phyloP scores from a whole-genome alignment of 1,140 invertebrate genomes.

The Hyposmocoma kahamanoa region DNA sequence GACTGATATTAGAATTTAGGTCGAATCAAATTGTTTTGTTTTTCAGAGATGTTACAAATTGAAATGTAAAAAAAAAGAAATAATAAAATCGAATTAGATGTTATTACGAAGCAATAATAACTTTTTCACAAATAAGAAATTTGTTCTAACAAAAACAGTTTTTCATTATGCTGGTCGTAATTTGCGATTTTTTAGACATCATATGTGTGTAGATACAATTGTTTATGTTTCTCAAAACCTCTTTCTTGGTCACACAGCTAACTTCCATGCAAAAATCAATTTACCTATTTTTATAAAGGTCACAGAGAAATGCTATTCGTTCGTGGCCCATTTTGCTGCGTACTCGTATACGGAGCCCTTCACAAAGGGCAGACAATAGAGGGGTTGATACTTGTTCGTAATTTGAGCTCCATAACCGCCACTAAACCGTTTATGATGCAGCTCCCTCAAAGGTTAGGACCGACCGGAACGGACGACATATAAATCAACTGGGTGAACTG shows the following conservation, averaged over 20 bases:
- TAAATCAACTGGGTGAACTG: constrained; percentile 25
- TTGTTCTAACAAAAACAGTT: neutral
- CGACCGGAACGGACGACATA: constrained; percentile 28
- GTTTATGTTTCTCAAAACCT: no score
- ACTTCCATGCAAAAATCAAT: constrained; percentile 35
- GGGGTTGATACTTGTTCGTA: constrained; percentile 44
- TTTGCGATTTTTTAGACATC: no score
- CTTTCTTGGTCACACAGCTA: no score
- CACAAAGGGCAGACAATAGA: constrained; percentile 54
- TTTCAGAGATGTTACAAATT: no score
- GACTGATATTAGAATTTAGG: no score
- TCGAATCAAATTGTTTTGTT: no score
- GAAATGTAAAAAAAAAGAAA: no score
- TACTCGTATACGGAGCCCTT: constrained; percentile 53
- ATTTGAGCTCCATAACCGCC: constrained; percentile 50
- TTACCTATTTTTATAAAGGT: constrained; percentile 47
- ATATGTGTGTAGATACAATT: no score
- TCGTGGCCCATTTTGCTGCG: constrained; percentile 49
- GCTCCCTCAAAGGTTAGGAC: constrained; percentile 51
- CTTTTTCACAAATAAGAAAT: no score
- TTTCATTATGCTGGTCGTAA: no score
- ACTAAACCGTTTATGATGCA: constrained; percentile 60
- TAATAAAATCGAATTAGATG: neutral
- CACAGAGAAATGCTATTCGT: constrained; percentile 57
- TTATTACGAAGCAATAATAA: neutral